Evolutionary conservation across 2,888 invertebrate species (phyloP).

Genomic region (Gymnocheta viridis): DNA sequence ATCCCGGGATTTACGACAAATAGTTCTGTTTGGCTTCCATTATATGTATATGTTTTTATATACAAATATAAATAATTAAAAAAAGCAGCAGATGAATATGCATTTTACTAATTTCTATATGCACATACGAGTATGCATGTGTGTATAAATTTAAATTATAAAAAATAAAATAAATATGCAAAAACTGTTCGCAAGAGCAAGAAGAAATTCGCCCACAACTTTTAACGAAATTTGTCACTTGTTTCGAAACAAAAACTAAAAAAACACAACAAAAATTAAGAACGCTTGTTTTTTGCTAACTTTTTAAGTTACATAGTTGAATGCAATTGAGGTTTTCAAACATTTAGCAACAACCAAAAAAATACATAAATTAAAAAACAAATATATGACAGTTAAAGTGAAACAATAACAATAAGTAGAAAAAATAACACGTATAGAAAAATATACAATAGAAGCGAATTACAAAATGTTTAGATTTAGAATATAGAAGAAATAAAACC

Average conservation of each 20-base stretch:
- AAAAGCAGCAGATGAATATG: not conserved
- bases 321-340: slow-evolving; percentile 30
- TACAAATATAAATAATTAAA: too few species aligned
- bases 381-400: not conserved
- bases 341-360: slow-evolving; percentile 15
- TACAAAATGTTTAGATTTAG: slow-evolving; percentile 16
- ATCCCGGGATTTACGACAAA: too few species aligned
- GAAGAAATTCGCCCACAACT: not conserved
- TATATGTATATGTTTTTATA: too few species aligned
- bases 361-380: not conserved
- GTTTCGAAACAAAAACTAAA: too few species aligned
- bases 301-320: slow-evolving; percentile 19
- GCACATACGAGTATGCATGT: not conserved
- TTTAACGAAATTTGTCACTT: too few species aligned
- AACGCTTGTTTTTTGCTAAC: slow-evolving; percentile 1
- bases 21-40: too few species aligned
- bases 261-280: slow-evolving; percentile 20
- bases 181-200: not conserved
- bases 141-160: not conserved
- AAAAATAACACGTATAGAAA: not conserved
- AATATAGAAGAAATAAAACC: not conserved
- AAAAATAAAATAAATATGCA: not conserved
- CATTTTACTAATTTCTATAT: not conserved
- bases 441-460: slow-evolving; percentile 1
- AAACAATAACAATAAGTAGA: slow-evolving; percentile 19